Evolutionary conservation across 2,113 vertebrate species (phyloP), one percentile per base, ranked within the genome.

Genomic region (Zingel zingel): DNA sequence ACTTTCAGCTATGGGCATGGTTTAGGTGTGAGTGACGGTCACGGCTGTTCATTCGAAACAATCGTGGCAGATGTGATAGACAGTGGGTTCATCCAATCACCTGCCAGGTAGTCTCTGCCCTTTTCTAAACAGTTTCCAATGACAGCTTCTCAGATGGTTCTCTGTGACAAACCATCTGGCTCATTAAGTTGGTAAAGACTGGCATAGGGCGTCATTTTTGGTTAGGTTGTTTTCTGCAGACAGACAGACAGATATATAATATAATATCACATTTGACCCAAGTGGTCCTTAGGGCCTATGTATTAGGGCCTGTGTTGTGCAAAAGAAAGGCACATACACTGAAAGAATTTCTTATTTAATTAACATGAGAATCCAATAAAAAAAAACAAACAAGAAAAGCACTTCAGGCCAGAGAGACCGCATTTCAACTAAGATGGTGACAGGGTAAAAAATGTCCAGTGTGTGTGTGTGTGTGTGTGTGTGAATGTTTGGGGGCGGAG

Each of bases 341-440:
- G 63, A 83, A 80, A 59, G 71, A 82, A 74, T 81, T 74, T 14
- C 79, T 87, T 89, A 87, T 86, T 89, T 75, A 83, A 91, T 85
- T 57, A 85, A 89, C 81, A 92, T 85, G 77, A 79, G 86, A 88
- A 89, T 70, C 64, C 74, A 82, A 87, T 86, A 79, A 82, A 80
- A 33, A 80, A 33, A 80, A 6, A 66, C 9, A 66, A 2, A 81
- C 19, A 86, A 86, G 71, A 72, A 85, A 86, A 87, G 58, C 77
- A 68, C 73, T 79, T 65, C 36, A 19, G 77, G 88, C 81, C 50
- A 86, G 45, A 50, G 70, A 86, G 75, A 86, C 63, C 72, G 47
- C 61, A 64, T 4, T 82, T 82, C 68, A 84, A 84, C 54, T 83
- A 27, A 70, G 86, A 79, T 59, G 85, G 82, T 86, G 86, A 79